Evolutionary conservation across 1,140 invertebrate genomes (phyloP).

Genomic region (Zelostemma sp.): DNA sequence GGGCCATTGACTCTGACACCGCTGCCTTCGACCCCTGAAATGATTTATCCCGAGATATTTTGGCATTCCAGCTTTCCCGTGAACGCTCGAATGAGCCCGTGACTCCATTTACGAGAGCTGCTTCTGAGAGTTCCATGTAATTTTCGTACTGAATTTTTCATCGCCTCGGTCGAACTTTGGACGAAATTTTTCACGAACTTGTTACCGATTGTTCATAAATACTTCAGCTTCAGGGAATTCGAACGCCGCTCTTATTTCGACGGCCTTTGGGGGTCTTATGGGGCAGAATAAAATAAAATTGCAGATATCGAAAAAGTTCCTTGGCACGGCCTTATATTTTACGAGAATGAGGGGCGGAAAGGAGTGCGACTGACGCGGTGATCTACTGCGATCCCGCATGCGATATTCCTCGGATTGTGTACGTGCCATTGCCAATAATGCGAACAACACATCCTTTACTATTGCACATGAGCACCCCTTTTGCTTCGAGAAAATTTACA

Average conservation of each 20-base stretch:
- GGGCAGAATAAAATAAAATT: too few relatives aligned
- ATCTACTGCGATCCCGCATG: slow-evolving; percentile 44
- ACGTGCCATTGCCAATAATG: slow-evolving; percentile 37
- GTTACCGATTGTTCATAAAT: too few relatives aligned
- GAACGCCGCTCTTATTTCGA: too few relatives aligned
- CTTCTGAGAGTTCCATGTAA: not conserved
- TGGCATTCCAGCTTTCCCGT: slow-evolving; percentile 2
- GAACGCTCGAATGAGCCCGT: not conserved
- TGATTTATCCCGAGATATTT: slow-evolving; percentile 45
- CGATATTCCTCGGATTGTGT: slow-evolving; percentile 39
- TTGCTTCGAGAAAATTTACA: slow-evolving; percentile 27
- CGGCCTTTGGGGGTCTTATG: too few relatives aligned
- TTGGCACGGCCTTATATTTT: slow-evolving; percentile 36
- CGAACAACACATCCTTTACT: slow-evolving; percentile 37
- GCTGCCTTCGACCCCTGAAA: slow-evolving; percentile 48
- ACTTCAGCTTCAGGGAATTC: too few relatives aligned
- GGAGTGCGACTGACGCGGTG: slow-evolving; percentile 41
- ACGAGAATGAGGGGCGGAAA: slow-evolving; percentile 33
- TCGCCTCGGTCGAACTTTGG: too few relatives aligned
- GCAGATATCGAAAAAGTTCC: slow-evolving; percentile 41
- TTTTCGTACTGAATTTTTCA: too few relatives aligned
- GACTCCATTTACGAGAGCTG: not conserved
- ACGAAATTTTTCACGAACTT: too few relatives aligned
- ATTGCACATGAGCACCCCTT: slow-evolving; percentile 22
- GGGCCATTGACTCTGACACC: slow-evolving; percentile 58